phyloP scores from a whole-genome alignment of 2,888 invertebrate species.

The Agrotis segetum region DNA sequence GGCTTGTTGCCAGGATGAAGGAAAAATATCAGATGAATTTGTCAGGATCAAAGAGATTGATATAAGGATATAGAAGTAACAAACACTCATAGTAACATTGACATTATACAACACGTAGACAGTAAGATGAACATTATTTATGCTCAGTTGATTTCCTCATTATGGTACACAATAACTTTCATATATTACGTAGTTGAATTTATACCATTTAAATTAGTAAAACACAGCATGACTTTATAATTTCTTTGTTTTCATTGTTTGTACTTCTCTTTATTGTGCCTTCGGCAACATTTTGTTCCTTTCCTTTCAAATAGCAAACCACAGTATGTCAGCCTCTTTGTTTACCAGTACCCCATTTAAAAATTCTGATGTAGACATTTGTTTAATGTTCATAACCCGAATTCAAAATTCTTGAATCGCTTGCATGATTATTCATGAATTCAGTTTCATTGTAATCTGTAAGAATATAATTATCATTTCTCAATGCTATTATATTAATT shows the following conservation, averaged over 20 bases:
- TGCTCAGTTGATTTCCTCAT: conserved; percentile 64
- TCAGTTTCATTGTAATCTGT: conserved; percentile 11
- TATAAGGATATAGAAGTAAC: conserved; percentile 15
- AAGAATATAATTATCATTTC: conserved; percentile 9
- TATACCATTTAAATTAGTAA: conserved; percentile 61
- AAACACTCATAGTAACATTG: conserved; percentile 35
- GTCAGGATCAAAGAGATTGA: conserved; percentile 30
- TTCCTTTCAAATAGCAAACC: conserved; percentile 32
- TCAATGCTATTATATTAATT: background rate
- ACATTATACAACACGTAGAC: conserved; percentile 44
- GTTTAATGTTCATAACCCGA: conserved; percentile 1
- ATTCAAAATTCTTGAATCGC: background rate
- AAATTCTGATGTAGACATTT: conserved; percentile 4
- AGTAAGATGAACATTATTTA: conserved; percentile 58
- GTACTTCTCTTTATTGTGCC: conserved; percentile 42
- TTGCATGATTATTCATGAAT: background rate
- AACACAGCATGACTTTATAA: conserved; percentile 64
- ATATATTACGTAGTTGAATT: conserved; percentile 61
- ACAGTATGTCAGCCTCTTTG: conserved; percentile 11
- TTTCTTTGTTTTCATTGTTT: conserved; percentile 64
- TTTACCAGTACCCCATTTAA: conserved; percentile 18
- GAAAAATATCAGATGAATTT: conserved; percentile 8
- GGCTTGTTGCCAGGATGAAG: conserved; percentile 16
- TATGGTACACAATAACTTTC: conserved; percentile 65
- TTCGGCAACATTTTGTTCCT: conserved; percentile 41